These are phyloP conservation scores for Aphelenchoides besseyi DNA, from an alignment of 1,140 invertebrate genomes.

Conservation along the genomic window DNA sequence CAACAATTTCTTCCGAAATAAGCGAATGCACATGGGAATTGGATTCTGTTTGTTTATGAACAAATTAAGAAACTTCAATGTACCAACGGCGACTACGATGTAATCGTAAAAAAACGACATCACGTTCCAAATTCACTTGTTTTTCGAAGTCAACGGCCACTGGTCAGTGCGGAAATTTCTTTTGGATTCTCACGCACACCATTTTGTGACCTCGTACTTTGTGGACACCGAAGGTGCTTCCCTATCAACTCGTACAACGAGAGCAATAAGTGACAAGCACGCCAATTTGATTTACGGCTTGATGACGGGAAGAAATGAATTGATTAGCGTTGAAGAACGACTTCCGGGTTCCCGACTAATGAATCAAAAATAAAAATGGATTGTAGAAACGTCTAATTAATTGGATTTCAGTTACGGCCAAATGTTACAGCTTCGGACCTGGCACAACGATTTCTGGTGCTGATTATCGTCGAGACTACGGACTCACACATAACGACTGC, in stretches of 20 bases:
- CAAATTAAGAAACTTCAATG: background rate
- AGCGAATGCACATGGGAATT: background rate
- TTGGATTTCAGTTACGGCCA: constrained; percentile 9
- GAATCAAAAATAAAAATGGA: background rate
- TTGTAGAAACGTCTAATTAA: background rate
- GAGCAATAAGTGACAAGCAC: background rate
- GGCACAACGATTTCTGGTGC: constrained; percentile 42
- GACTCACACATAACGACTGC: constrained; percentile 29
- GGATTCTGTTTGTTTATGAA: background rate
- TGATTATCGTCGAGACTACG: constrained; percentile 42
- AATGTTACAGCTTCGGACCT: constrained; percentile 43
- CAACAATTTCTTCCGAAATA: too few relatives aligned
- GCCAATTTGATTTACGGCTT: background rate
- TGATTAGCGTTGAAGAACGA: background rate
- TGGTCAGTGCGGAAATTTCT: background rate
- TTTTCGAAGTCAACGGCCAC: background rate
- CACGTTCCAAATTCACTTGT: background rate
- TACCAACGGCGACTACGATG: background rate
- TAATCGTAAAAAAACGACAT: background rate
- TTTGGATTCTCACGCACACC: background rate
- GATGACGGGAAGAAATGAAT: background rate
- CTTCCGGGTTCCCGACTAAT: background rate
- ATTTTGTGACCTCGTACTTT: too few relatives aligned
- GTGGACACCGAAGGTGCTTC: background rate
- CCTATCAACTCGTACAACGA: background rate